Base-by-base conservation (phyloP, 2,888 invertebrate genomes). In the Melitaea athalia region DNA sequence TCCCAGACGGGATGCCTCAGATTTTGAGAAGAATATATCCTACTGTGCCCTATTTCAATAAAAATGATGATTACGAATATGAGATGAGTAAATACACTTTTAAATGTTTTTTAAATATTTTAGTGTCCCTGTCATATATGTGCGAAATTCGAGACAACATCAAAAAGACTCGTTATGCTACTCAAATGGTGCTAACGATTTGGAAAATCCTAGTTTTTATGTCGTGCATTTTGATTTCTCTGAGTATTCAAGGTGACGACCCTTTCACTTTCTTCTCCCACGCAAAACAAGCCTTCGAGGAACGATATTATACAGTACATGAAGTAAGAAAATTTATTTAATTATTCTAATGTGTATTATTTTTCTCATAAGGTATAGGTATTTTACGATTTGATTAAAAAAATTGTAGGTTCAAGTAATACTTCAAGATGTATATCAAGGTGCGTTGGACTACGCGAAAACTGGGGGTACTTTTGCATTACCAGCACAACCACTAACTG, bases 181-280 rank as follows among this genome's bases (percentile, higher is more conserved):
- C 95, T 0, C 97, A 97, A 80, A 92, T 95, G 50, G 93, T 95
- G 62, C 91, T 97, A 3, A 94, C 97, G 0, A 75, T 97, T 17
- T 95, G 96, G 94, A 98, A 98, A 88, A 95, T 96, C 65, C 52
- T 95, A 0, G 83, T 96, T 4, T 98, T 98, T 79, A 94, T 96
- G 73, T 76, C 90, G 2, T 93, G 94, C 70, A 94, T 95, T 76
- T 80, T 96, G 59, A 78, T 95, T 10, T 94, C 95, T 64, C 87
- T 95, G 68, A 80, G 82, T 64, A 65, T 89, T 0, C 89, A 91
- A 75, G 86, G 89, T 24, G 93, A 93, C 47, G 80, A 89, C 15
- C 85, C 92, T 0, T 75, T 81, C 42, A 82, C 90, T 38, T 85
- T 94, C 76, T 95, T 95, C 75, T 81, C 87, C 0, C 80, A 88